Evolutionary conservation across 2,113 vertebrate species (phyloP), one percentile per base, ranked within the genome.

Genomic region (Cardinalis cardinalis): DNA sequence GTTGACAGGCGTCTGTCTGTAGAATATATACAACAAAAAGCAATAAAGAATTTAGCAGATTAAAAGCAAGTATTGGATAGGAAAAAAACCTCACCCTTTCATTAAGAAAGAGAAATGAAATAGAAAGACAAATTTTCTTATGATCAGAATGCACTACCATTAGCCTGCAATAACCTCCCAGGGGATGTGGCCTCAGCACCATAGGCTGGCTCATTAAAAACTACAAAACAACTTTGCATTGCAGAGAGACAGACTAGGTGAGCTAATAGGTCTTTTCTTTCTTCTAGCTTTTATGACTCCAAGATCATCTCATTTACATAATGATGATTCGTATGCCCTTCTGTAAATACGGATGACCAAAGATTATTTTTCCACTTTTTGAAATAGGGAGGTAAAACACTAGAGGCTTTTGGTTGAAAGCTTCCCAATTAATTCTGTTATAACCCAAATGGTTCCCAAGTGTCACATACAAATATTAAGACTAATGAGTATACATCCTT

Each of bases 281-380:
- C 68, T 85, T 85, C 84, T 61, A 59, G 73, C 66, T 88, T 95
- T 69, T 59, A 72, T 84, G 77, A 94, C 87, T 94, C 84, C 58
- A 65, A 94, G 80, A 93, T 90, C 80, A 82, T 63, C 88, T 90
- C 26, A 93, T 95, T 96, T 96, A 84, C 90, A 95, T 94, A 96
- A 94, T 88, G 76, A 91, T 89, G 80, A 84, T 68, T 91, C 41
- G 0, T 61, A 75, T 4, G 19, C 73, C 77, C 93, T 91, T 96
- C 88, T 88, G 92, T 93, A 95, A 95, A 94, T 90, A 94, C 1
- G 0, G 80, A 92, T 90, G 92, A 91, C 92, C 84, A 71, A 90
- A 95, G 70, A 95, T 95, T 88, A 94, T 94, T 95, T 91, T 94
- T 79, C 61, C 38, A 78, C 66, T 92, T 93, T 94, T 93, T 75